Evolutionary conservation across 2,113 vertebrate species (phyloP).

Genomic region (Zingel zingel): DNA sequence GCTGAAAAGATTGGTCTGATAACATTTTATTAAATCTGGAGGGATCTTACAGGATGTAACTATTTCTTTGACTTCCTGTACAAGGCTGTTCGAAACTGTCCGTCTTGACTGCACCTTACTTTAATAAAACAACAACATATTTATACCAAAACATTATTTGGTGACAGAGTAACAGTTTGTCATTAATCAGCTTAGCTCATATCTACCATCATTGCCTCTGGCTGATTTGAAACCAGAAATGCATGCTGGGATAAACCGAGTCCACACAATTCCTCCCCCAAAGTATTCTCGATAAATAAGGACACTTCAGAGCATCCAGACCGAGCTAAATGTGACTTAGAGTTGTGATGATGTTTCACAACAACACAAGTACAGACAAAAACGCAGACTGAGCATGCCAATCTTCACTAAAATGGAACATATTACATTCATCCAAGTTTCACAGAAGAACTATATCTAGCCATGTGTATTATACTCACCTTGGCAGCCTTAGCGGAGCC

Average conservation of each 20-base stretch:
- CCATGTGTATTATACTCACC: slow-evolving; percentile 82
- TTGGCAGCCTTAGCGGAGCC: slow-evolving; percentile 80
- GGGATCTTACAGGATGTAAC: neutral
- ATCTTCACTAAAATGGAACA: neutral
- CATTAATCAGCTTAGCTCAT: neutral
- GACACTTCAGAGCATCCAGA: neutral
- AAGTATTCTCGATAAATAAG: neutral
- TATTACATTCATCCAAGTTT: neutral
- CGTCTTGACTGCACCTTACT: too few relatives aligned
- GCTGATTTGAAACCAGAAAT: neutral
- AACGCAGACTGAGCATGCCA: neutral
- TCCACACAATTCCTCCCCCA: neutral
- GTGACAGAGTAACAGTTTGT: too few relatives aligned
- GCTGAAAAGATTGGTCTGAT: neutral
- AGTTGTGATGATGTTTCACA: neutral
- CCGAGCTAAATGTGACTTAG: neutral
- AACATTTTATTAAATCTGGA: neutral
- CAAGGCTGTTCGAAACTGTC: neutral
- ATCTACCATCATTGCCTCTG: neutral
- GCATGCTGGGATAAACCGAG: neutral
- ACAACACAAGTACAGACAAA: neutral
- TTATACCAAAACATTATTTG: neutral
- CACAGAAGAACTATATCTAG: neutral
- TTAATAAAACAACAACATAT: neutral
- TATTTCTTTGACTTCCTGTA: neutral